These are phyloP conservation scores for Noctuana brunneofusca DNA, from an alignment of 2,888 invertebrate genomes.

Conservation along the genomic window DNA sequence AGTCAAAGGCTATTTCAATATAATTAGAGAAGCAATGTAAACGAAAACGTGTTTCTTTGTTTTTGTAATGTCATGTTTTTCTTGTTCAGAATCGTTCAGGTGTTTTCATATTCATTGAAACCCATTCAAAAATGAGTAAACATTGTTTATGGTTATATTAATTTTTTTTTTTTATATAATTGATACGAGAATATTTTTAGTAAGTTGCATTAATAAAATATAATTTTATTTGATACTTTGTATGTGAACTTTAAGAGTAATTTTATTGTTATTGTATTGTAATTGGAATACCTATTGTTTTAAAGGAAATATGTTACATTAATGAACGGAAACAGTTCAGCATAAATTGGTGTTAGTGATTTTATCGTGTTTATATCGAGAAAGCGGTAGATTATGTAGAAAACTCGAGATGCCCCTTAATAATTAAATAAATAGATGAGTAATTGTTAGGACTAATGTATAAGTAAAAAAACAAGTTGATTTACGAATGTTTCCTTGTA, in stretches of 20 bases:
- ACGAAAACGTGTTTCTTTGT: slow-evolving; percentile 5
- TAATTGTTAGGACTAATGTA: background rate
- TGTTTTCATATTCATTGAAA: background rate
- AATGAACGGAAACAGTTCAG: background rate
- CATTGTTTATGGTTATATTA: background rate
- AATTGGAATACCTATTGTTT: background rate
- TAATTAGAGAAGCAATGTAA: background rate
- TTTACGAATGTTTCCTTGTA: slow-evolving; percentile 5
- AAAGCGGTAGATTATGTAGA: background rate
- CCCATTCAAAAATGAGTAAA: background rate
- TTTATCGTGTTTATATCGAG: background rate
- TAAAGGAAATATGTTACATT: background rate
- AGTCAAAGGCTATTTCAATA: slow-evolving; percentile 19
- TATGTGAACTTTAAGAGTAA: slow-evolving; percentile 13
- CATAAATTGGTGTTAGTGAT: slow-evolving; percentile 9
- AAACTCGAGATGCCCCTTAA: background rate
- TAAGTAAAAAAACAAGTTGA: background rate
- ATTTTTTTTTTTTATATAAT: background rate
- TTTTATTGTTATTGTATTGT: background rate
- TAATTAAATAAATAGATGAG: background rate
- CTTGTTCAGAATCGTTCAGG: background rate
- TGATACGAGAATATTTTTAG: background rate
- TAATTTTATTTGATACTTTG: slow-evolving; percentile 7
- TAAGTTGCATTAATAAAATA: slow-evolving; percentile 8
- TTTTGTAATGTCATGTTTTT: slow-evolving; percentile 23